Conservation (phyloP, 2,888 invertebrate genomes). For the Rambutsinella grinnellia region DNA sequence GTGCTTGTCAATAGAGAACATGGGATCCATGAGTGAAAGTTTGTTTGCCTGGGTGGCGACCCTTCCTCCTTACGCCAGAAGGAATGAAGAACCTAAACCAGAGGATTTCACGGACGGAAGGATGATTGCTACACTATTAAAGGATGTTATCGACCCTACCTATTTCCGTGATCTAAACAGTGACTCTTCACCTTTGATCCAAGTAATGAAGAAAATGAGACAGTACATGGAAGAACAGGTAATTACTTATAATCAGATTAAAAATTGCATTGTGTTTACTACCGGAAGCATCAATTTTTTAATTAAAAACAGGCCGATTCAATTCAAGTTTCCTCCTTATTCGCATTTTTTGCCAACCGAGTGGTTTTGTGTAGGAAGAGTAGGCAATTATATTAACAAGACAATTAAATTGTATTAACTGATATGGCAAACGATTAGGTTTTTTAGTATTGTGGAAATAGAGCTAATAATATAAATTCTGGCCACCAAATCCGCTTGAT, state of each 20-base stretch:
- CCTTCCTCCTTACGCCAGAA: conserved; percentile 53
- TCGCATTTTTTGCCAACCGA: conserved; percentile 27
- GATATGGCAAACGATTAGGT: too few relatives aligned
- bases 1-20: conserved; percentile 46
- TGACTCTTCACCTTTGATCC: conserved; percentile 62
- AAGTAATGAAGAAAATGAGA: conserved; percentile 63
- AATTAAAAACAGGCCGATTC: conserved; percentile 24
- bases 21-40: conserved; percentile 63
- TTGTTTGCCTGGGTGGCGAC: conserved; percentile 63
- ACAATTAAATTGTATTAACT: conserved; percentile 37
- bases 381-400: conserved; percentile 22
- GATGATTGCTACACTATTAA: conserved; percentile 59
- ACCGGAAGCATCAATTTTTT: conserved; percentile 29
- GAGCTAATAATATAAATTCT: too few relatives aligned
- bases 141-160: conserved; percentile 63
- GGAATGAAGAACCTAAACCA: conserved; percentile 41
- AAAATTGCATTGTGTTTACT: conserved; percentile 2
- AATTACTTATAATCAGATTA: conserved; percentile 5
- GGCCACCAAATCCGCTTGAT: too few relatives aligned
- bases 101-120: conserved; percentile 65
- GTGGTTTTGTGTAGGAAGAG: conserved; percentile 32
- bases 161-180: conserved; percentile 61
- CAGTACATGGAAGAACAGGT: conserved; percentile 64
- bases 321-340: not conserved
- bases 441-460: too few relatives aligned